Evolutionary conservation across 2,888 invertebrate species (phyloP), one percentile per base, ranked within the genome.

Genomic region (Melipona beecheii): DNA sequence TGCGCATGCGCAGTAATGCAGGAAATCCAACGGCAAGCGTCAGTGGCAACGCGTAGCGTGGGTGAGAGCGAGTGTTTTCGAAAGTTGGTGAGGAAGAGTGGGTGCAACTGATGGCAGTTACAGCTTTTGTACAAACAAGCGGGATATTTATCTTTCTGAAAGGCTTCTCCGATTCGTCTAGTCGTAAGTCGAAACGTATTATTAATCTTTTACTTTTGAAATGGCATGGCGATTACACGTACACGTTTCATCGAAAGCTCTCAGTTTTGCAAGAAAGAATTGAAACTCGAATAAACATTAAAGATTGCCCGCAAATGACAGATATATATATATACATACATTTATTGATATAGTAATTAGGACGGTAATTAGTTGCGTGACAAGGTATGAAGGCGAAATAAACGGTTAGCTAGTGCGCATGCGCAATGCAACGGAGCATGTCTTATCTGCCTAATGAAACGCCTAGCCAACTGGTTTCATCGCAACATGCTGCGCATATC

Each of bases 371-470:
- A 79, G 56, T 62, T 17, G 3, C 17, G 27, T 2, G 31, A 19
- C 73, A 75, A 83, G 74, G 65, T 71, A 65, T 54, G 74, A 13
- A 74, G 11, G 52, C 19, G 81, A 77, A 81, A 78, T 79, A 73
- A 86, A 82, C 75, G 58, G 31, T n/a, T 56, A 17, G 24, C 36
- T 52, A 19, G 68, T 69, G n/a, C 65, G 74, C 64, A 77, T 75
- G 81, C 78, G 74, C 81, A 82, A 85, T 87, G 87, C 81, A 89
- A 75, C 60, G 86, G 86, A 86, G 60, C 84, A 89, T 93, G 93
- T 91, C 93, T 93, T 93, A 93, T 93, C 93, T 93, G 92, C 91
- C 91, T 93, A 93, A 93, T 93, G 93, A 93, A 93, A 93, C 92
- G 93, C 91, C 91, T 92, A 88, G 91, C 92, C 92, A 93, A 93